Evolutionary conservation across 2,797 vertebrate genomes (phyloP).

Genomic region (Cyclura pinguis): DNA sequence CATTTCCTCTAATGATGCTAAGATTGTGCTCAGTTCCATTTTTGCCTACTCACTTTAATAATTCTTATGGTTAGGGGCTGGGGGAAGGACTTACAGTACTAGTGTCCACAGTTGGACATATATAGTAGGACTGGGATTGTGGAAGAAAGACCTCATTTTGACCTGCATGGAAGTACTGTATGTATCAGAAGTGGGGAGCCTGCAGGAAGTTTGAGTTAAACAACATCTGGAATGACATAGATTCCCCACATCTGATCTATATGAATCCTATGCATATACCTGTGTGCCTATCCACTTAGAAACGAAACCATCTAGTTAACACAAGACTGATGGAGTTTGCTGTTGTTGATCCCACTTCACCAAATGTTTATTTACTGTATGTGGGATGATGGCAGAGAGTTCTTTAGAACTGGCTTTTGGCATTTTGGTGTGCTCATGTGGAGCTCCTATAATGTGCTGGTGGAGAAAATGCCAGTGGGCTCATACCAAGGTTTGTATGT

Average conservation of each 20-base stretch:
- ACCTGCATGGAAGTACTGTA: neutral
- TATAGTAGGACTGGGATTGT: neutral
- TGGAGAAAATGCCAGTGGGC: neutral
- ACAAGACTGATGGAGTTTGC: neutral
- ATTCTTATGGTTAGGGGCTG: neutral
- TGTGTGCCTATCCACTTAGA: neutral
- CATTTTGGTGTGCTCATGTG: neutral
- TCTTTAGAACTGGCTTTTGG: neutral
- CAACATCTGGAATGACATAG: too few relatives aligned
- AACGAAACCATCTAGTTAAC: neutral
- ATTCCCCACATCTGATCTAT: neutral
- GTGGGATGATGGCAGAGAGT: neutral
- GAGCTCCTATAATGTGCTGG: neutral
- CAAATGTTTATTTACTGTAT: neutral
- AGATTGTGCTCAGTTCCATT: neutral
- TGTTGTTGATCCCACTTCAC: neutral
- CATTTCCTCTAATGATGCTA: conserved; percentile 20
- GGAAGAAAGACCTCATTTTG: neutral
- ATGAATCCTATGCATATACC: neutral
- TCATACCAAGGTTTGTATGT: neutral
- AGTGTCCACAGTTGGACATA: neutral
- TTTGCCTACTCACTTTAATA: neutral
- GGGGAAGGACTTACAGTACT: neutral
- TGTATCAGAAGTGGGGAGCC: too few relatives aligned
- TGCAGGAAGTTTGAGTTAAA: too few relatives aligned